phyloP scores from a whole-genome alignment of 1,140 invertebrate genomes.

The Hyles euphorbiae region DNA sequence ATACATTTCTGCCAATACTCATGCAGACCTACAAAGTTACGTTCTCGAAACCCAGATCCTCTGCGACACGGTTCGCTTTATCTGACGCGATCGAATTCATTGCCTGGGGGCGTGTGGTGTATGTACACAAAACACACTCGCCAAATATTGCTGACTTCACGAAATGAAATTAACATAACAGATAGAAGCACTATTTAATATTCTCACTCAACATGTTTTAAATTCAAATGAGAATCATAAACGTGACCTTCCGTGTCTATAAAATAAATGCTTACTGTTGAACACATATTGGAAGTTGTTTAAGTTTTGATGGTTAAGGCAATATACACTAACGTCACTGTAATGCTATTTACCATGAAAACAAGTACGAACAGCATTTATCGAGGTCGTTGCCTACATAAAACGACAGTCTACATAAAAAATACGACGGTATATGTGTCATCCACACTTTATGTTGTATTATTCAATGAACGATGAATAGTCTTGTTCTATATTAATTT shows the following conservation, averaged over 20 bases:
- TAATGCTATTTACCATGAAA: too few species aligned
- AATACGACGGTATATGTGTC: too few species aligned
- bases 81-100: conserved; percentile 41
- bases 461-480: not conserved
- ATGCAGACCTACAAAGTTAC: conserved; percentile 54
- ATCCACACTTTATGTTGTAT: not conserved
- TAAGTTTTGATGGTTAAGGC: too few species aligned
- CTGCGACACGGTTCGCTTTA: conserved; percentile 58
- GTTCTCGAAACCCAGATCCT: conserved; percentile 65
- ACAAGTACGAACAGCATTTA: too few species aligned
- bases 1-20: conserved; percentile 38
- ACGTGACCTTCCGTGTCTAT: too few species aligned
- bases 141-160: not conserved
- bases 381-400: too few species aligned
- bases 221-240: not conserved
- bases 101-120: conserved; percentile 18
- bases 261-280: too few species aligned
- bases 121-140: not conserved
- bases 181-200: not conserved
- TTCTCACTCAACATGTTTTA: not conserved
- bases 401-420: too few species aligned
- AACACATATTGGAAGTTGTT: too few species aligned
- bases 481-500: too few species aligned
- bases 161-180: too few species aligned
- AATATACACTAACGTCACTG: too few species aligned